Conservation (phyloP, 1,140 invertebrate genomes). For the Archivesica marissinica region DNA sequence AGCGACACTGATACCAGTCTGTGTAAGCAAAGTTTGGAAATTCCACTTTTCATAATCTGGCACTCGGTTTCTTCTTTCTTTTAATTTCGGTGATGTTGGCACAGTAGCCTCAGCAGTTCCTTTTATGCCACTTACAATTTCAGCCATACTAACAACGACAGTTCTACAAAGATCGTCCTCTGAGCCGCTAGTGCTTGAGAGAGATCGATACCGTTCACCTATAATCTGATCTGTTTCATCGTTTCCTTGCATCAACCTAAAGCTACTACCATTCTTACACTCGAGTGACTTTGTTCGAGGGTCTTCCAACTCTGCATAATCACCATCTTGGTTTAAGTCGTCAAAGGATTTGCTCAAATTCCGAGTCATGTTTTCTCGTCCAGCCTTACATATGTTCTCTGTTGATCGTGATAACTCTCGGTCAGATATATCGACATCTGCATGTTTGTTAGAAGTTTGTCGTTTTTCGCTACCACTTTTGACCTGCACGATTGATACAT, state of each 20-base stretch:
- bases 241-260: not conserved
- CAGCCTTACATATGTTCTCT: not conserved
- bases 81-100: not conserved
- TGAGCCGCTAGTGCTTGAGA: not conserved
- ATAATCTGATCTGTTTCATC: slow-evolving; percentile 1
- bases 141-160: not conserved
- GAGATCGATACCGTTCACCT: slow-evolving; percentile 1
- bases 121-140: not conserved
- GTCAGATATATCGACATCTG: not conserved
- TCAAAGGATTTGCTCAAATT: slow-evolving; percentile 14
- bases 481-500: slow-evolving; percentile 21
- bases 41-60: slow-evolving; percentile 60
- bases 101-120: not conserved
- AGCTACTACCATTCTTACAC: not conserved
- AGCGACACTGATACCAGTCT: slow-evolving; percentile 28
- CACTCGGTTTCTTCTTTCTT: slow-evolving; percentile 16
- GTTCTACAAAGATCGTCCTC: not conserved
- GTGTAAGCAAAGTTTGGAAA: slow-evolving; percentile 35
- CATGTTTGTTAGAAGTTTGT: not conserved
- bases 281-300: not conserved
- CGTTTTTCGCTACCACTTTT: not conserved
- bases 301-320: slow-evolving; percentile 34
- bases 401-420: slow-evolving; percentile 35
- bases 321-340: slow-evolving; percentile 9
- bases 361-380: not conserved